These are phyloP conservation scores for Tarsius wallacei DNA, from an alignment of 2,797 vertebrate genomes.

Conservation along the genomic window DNA sequence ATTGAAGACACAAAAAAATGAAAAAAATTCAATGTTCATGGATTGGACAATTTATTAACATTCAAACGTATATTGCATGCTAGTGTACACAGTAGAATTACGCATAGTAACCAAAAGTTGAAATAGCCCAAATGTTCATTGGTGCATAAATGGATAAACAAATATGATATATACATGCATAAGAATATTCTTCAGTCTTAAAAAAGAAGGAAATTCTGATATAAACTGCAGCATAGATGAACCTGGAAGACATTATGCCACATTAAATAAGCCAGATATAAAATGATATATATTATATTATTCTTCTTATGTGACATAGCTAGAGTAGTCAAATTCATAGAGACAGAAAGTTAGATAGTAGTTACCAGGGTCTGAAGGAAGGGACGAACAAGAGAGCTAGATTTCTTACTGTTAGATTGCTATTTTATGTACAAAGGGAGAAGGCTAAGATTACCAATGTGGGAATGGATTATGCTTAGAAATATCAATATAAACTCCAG, in stretches of 20 bases:
- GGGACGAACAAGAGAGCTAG: not conserved
- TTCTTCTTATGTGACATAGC: not conserved
- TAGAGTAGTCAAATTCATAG: not conserved
- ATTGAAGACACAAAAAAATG: not conserved
- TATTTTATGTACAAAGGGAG: not conserved
- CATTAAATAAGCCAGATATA: not conserved
- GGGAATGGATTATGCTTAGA: not conserved
- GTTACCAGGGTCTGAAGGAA: not conserved
- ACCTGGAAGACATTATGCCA: not conserved
- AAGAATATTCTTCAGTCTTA: not conserved
- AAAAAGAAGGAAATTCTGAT: not conserved
- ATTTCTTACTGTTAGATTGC: not conserved
- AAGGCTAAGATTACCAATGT: not conserved
- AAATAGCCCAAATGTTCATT: not conserved
- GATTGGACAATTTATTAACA: not conserved
- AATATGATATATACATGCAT: not conserved
- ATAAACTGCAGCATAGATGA: not conserved
- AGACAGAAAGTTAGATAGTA: not conserved
- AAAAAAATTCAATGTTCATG: not conserved
- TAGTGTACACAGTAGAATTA: not conserved
- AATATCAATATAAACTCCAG: not conserved
- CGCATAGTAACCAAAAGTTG: not conserved
- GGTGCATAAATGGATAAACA: not conserved
- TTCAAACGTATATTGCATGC: not conserved
- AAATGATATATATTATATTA: not conserved